Percentiles rank a stretch among this genome's conserved stretches.
phyloP scores from a whole-genome alignment of 2,113 vertebrate genomes.

The Apistogramma diplotaenia region DNA sequence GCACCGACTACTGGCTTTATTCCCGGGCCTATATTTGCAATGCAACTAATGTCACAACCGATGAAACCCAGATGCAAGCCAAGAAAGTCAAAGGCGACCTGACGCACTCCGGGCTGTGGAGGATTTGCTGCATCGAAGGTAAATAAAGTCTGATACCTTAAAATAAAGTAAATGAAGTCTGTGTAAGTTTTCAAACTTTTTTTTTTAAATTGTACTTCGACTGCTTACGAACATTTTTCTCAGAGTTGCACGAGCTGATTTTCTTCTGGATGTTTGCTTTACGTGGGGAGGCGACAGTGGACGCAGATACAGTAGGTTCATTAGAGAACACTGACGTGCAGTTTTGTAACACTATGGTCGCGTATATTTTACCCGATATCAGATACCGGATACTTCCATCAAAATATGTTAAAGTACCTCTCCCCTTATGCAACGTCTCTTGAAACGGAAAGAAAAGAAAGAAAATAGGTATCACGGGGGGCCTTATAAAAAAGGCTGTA shows the following conservation, averaged over 20 bases:
- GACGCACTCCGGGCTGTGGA: slow-evolving; percentile 95
- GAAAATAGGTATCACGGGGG: no score
- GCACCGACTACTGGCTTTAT: slow-evolving; percentile 97
- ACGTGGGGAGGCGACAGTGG: neutral
- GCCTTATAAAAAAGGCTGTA: no score
- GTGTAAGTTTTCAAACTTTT: slow-evolving; percentile 7
- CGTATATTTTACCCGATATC: no score
- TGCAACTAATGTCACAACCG: slow-evolving; percentile 85
- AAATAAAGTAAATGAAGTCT: no score
- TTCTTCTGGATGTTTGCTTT: neutral
- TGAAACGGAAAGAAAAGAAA: no score
- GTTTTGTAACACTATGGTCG: no score
- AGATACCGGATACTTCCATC: no score
- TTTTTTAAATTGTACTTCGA: neutral
- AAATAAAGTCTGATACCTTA: slow-evolving; percentile 24
- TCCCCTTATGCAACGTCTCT: no score
- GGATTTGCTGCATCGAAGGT: slow-evolving; percentile 96
- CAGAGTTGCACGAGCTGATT: neutral
- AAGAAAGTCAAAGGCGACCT: slow-evolving; percentile 82
- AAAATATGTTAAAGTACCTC: no score
- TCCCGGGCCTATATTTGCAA: slow-evolving; percentile 92
- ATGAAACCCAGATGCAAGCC: slow-evolving; percentile 80
- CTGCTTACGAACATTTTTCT: neutral
- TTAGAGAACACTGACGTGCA: no score
- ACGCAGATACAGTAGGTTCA: neutral